These are phyloP conservation scores for Ptilonorhynchus violaceus DNA, from an alignment of 2,113 vertebrate genomes.

Conservation along the genomic window DNA sequence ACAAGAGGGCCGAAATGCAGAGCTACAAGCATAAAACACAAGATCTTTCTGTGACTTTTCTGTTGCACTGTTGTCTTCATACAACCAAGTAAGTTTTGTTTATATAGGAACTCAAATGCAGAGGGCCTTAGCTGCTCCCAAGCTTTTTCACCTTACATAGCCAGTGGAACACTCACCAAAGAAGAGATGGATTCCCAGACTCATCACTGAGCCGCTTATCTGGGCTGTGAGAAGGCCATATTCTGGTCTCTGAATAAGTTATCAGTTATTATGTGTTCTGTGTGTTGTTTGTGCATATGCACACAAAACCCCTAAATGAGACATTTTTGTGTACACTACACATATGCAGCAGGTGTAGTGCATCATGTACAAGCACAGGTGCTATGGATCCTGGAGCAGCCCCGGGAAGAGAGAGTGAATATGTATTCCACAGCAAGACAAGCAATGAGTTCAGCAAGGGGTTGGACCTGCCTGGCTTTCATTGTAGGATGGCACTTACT, in stretches of 20 bases:
- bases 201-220: not conserved
- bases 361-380: not conserved
- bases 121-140: not conserved
- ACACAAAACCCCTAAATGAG: not conserved
- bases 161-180: not conserved
- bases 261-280: not conserved
- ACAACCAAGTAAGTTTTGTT: not conserved
- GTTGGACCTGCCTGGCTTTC: not conserved
- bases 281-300: not conserved
- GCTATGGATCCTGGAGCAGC: not conserved
- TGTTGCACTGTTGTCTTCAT: not conserved
- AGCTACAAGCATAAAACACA: not conserved
- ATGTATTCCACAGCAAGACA: not conserved
- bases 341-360: fast-evolving
- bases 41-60: not conserved
- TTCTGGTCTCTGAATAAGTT: not conserved
- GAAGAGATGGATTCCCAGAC: not conserved
- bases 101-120: not conserved
- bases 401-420: not conserved
- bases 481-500: not conserved
- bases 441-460: not conserved
- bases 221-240: not conserved
- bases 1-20: not conserved
- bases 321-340: not conserved
- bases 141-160: not conserved